These are phyloP conservation scores for Platypus cylindrus DNA, from an alignment of 2,888 invertebrate genomes.

Conservation along the genomic window DNA sequence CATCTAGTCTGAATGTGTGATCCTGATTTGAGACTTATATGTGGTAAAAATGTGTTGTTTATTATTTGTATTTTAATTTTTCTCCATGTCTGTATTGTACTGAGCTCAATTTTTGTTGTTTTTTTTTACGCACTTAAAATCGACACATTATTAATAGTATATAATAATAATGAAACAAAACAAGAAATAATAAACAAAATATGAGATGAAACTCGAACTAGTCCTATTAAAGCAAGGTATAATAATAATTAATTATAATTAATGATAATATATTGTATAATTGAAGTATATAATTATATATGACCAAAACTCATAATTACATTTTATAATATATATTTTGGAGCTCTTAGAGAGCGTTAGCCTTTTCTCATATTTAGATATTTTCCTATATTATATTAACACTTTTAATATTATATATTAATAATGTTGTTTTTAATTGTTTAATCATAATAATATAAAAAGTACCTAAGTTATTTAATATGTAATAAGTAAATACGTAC, in stretches of 20 bases:
- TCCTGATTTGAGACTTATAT: too few species aligned
- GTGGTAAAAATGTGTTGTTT: too few species aligned
- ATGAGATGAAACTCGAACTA: constrained; percentile 31
- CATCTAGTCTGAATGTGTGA: too few species aligned
- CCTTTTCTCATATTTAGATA: constrained; percentile 28
- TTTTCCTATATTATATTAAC: constrained; percentile 30
- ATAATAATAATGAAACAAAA: constrained; percentile 23
- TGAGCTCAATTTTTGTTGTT: constrained; percentile 28
- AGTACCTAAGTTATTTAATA: constrained; percentile 31
- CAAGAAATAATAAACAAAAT: constrained; percentile 7
- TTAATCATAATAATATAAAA: constrained; percentile 25
- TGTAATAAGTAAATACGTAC: constrained; percentile 26
- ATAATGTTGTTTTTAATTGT: constrained; percentile 29
- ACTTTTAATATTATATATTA: constrained; percentile 23
- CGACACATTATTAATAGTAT: too few species aligned
- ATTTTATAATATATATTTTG: constrained; percentile 26
- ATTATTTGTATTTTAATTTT: too few species aligned
- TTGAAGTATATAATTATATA: constrained; percentile 22
- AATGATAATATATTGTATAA: constrained; percentile 21
- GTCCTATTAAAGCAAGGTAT: constrained; percentile 29
- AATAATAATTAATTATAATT: too few species aligned
- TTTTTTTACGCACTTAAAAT: constrained; percentile 29
- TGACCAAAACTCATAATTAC: constrained; percentile 29
- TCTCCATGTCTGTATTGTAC: constrained; percentile 16
- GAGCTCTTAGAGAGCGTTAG: constrained; percentile 24